Percentiles rank a stretch among this genome's conserved stretches.
phyloP scores from a whole-genome alignment of 2,113 vertebrate species.

The Lophius piscatorius region DNA sequence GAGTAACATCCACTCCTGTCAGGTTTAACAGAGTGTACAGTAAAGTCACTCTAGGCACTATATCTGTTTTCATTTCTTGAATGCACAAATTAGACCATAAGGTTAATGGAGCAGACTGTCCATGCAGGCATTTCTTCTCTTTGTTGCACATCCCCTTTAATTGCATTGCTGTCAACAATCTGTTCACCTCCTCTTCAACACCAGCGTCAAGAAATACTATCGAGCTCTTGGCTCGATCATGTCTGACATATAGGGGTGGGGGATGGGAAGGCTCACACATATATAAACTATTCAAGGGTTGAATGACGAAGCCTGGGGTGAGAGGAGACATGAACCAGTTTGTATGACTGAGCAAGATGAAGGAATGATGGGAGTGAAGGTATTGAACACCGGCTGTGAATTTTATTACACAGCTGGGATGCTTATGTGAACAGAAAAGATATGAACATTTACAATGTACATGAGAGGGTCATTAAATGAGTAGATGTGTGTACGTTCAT shows the following conservation, averaged over 20 bases:
- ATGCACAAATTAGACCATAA: slow-evolving; percentile 48
- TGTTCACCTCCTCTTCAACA: slow-evolving; percentile 36
- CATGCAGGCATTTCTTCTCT: slow-evolving; percentile 11
- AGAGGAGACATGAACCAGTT: slow-evolving; percentile 50
- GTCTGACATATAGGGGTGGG: slow-evolving; percentile 41
- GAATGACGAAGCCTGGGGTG: slow-evolving; percentile 57
- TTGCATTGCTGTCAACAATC: slow-evolving; percentile 33
- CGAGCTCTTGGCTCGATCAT: slow-evolving; percentile 44
- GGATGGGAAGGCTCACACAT: slow-evolving; percentile 51
- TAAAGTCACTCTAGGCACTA: slow-evolving; percentile 70
- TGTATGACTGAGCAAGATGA: slow-evolving; percentile 40
- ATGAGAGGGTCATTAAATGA: slow-evolving; percentile 10
- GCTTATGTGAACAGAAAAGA: slow-evolving; percentile 14
- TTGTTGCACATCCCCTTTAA: slow-evolving; percentile 37
- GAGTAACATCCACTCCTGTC: slow-evolving; percentile 63
- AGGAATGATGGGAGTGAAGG: slow-evolving; percentile 17
- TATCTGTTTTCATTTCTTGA: slow-evolving; percentile 38
- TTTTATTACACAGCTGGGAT: slow-evolving; percentile 1
- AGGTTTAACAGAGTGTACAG: slow-evolving; percentile 75
- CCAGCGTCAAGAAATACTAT: slow-evolving; percentile 58
- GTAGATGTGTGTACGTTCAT: slow-evolving; percentile 2
- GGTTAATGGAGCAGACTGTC: slow-evolving; percentile 36
- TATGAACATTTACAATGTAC: slow-evolving; percentile 19
- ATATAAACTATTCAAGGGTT: slow-evolving; percentile 48
- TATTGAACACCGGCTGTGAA: background rate